Evolutionary conservation across 2,113 vertebrate species (phyloP), one percentile per base, ranked within the genome.

Genomic region (Rattus norvegicus): DNA sequence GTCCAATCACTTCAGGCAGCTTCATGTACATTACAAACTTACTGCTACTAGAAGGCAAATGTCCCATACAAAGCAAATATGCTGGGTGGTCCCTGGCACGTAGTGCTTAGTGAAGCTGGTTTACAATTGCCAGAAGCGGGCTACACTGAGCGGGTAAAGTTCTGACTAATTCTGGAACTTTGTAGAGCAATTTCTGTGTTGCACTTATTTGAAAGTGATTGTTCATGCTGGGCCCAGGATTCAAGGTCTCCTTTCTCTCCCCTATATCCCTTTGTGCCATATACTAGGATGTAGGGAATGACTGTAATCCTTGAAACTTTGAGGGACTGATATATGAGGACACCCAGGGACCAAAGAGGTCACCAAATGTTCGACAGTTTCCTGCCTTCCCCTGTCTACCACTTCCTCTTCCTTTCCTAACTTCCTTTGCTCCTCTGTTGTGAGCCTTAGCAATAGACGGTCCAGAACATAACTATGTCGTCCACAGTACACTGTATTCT

Each of bases 41-140:
- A 12, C n/a, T 70, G 10, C 67, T 47, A 67, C 69, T 24, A 0
- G 63, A 63, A 73, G 0, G 54, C 63, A 56, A 69, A 12, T 36
- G 30, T 1, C 7, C 1, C 54, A 17, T 1, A 12, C 8, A 47
- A 59, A 67, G 59, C 9, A 20, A 1, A 14, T 43, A 28, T 20
- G 8, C 36, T 12, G 26, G 54, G 7, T 2, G 2, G 17, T 17
- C 5, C 10, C 56, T 76, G 75, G 12, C 5, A 72, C 36, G 28
- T 2, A 39, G n/a, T 12, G 8, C 33, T 94, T 3, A 0, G 0
- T 63, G 52, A 80, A 33, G 13, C 39, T 67, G 59, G 43, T 13
- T 85, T 20, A 52, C 2, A 16, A 12, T 5, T 65, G 17, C 54
- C 36, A 69, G 14, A 70, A 61, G 16, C 2, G 12, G 9, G 13